Base-by-base conservation (phyloP, 2,888 invertebrate genomes). In the Polyommatus icarus region DNA sequence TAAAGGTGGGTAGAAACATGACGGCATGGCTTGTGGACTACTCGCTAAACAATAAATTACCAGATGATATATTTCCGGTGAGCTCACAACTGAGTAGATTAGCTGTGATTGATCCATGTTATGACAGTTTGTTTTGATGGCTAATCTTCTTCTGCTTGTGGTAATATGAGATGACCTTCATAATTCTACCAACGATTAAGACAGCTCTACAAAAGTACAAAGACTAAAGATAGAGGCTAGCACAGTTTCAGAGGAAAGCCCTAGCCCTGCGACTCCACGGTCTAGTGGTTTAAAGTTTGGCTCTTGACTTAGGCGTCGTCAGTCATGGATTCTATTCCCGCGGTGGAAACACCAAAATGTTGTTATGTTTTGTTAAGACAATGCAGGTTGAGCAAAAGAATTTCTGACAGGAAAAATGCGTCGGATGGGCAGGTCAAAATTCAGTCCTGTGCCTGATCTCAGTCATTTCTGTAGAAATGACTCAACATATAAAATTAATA, bases 51-150 rank as follows among this genome's bases (percentile, higher is more conserved):
- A 32, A 67, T 32, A 67, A 67, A 7, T 67, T 67, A 67, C 3
- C 29, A 10, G 29, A 67, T 67, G 29, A 67, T 67, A 67, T 67
- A 67, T 67, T 67, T 67, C 67, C 67, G 67, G 12, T 67, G 67
- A 67, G 67, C 29, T 67, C 67, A 67, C 67, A 32, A 4, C 10
- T 67, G 29, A 15, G 67, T 32, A 67, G 29, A 67, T 67, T 15
- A 67, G 29, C 12, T 29, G 1, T 67, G 15, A 67, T 61, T 67
- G 29, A 29, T 67, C 8, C 59, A 20, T 20, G 18, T 24, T 24
- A 61, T 15, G 67, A 5, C 61, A 12, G 29, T 15, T 12, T 67
- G 5, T 67, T 24, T 24, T 24, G 6, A 18, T 29, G 29, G 24
- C 12, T 12, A 67, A 67, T 67, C 29, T 29, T 67, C 29, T 29